Evolutionary conservation across 2,113 vertebrate genomes (phyloP).

Genomic region (Otis tarda): DNA sequence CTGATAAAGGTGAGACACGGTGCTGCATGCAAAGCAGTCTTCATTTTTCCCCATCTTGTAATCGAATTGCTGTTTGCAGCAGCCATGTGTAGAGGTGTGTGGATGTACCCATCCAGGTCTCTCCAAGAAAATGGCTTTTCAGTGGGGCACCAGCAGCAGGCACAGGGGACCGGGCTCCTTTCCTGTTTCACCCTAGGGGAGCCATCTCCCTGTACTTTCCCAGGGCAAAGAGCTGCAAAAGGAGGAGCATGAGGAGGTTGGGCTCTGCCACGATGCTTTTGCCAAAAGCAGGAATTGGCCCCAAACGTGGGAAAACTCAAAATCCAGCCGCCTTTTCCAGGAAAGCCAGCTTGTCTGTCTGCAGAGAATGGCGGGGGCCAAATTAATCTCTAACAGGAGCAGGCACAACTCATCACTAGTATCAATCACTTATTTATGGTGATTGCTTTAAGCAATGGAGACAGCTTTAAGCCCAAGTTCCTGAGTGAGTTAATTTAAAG

Average conservation of each 20-base stretch:
- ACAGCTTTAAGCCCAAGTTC: neutral
- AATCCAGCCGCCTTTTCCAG: neutral
- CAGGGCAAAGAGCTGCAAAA: neutral
- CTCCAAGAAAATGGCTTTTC: neutral
- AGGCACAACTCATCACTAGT: neutral
- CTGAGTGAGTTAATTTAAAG: neutral
- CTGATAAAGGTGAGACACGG: fast-evolving
- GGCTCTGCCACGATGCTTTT: neutral
- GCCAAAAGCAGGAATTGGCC: neutral
- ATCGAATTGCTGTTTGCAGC: neutral
- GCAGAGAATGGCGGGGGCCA: neutral
- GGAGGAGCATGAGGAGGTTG: neutral
- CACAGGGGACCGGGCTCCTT: neutral
- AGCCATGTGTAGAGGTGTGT: neutral
- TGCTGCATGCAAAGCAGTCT: fast-evolving
- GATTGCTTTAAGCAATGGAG: too few species aligned
- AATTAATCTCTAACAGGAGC: neutral
- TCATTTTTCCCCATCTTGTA: neutral
- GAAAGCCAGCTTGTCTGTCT: neutral
- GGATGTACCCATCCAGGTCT: neutral
- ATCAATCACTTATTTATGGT: neutral
- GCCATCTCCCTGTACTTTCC: neutral
- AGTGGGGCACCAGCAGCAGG: fast-evolving
- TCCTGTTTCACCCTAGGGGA: neutral
- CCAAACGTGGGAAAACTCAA: fast-evolving